Conservation (phyloP, 2,113 vertebrate genomes). For the Forbesichthys papilliferus region DNA sequence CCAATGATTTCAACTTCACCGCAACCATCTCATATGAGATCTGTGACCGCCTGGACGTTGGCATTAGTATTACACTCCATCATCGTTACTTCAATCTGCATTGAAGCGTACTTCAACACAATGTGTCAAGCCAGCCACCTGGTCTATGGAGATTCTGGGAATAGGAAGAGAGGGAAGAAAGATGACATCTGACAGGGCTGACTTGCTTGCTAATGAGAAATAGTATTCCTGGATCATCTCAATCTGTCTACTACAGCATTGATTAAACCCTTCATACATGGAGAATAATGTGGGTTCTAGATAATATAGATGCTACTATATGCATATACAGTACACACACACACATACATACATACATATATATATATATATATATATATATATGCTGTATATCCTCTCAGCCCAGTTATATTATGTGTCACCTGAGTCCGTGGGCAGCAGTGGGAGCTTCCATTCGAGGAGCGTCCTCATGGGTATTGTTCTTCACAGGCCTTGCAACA, state of each 20-base stretch:
- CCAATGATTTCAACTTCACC: neutral
- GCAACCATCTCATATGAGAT: neutral
- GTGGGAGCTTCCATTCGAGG: no score
- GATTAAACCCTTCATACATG: no score
- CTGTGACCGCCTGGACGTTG: neutral
- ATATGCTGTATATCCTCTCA: no score
- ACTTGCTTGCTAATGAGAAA: neutral
- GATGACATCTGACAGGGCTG: neutral
- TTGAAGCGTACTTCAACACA: neutral
- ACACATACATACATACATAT: no score
- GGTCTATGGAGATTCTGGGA: slow-evolving; percentile 1
- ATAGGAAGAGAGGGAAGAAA: slow-evolving; percentile 7
- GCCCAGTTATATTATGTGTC: no score
- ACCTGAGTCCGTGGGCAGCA: no score
- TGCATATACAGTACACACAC: slow-evolving; percentile 23
- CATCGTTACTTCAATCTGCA: neutral
- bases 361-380: no score
- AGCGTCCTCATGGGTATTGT: no score
- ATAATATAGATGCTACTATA: neutral
- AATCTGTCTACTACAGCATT: no score
- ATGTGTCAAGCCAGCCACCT: neutral
- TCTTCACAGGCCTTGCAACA: no score
- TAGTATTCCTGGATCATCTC: neutral
- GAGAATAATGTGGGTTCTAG: slow-evolving; percentile 32
- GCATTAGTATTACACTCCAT: neutral